Percentiles rank a stretch among this genome's conserved stretches.
Conservation (phyloP, 2,888 invertebrate genomes). For the Hyles lineata region DNA sequence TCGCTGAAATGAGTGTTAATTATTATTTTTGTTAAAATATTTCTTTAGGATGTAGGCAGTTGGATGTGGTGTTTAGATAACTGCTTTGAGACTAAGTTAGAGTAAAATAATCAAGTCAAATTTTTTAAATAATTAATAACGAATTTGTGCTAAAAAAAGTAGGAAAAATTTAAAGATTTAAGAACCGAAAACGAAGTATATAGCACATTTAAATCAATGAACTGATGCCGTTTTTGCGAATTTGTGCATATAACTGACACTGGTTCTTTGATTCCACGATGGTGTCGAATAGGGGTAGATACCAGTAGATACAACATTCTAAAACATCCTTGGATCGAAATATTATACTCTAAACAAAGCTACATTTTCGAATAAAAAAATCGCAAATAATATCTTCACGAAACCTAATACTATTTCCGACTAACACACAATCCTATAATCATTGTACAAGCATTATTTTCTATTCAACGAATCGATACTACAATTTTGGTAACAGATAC, state of each 20-base stretch:
- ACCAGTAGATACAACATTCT: not conserved
- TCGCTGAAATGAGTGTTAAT: not conserved
- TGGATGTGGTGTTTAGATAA: not conserved
- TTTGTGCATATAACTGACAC: too few relatives aligned
- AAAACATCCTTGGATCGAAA: slow-evolving; percentile 7
- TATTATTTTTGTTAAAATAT: slow-evolving; percentile 14
- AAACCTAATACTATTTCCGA: slow-evolving; percentile 7
- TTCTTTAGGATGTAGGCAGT: not conserved
- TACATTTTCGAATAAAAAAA: not conserved
- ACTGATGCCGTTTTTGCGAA: too few relatives aligned
- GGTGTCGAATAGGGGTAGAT: too few relatives aligned
- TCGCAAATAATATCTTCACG: not conserved
- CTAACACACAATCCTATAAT: not conserved
- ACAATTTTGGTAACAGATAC: slow-evolving; percentile 67
- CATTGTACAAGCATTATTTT: slow-evolving; percentile 8
- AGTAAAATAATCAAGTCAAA: too few relatives aligned
- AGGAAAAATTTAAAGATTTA: too few relatives aligned
- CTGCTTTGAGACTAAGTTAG: not conserved
- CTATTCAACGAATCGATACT: slow-evolving; percentile 27
- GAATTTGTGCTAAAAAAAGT: too few relatives aligned
- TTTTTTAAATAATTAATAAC: too few relatives aligned
- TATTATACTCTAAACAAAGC: slow-evolving; percentile 4
- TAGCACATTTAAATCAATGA: too few relatives aligned
- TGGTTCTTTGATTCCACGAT: too few relatives aligned
- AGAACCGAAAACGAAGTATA: too few relatives aligned